phyloP scores from a whole-genome alignment of 2,113 vertebrate species.

The Laterallus jamaicensis region DNA sequence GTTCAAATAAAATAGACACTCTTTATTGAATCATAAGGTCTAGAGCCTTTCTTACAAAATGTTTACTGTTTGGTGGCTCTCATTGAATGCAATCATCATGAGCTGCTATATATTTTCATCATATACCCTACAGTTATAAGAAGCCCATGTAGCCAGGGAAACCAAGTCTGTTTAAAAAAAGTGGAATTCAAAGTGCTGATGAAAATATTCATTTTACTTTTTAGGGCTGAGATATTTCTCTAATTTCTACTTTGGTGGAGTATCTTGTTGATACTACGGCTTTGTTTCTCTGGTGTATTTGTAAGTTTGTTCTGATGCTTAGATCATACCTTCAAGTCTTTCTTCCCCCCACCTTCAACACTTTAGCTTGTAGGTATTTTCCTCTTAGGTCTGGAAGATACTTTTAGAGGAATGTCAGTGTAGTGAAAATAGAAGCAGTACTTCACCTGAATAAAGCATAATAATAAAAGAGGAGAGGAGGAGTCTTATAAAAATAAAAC shows the following conservation, averaged over 20 bases:
- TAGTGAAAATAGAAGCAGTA: background rate
- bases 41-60: background rate
- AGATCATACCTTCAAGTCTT: background rate
- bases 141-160: background rate
- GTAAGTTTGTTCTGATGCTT: background rate
- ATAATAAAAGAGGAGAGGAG: fast-evolving
- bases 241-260: background rate
- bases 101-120: background rate
- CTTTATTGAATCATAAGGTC: background rate
- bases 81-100: background rate
- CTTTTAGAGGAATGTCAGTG: background rate
- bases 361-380: background rate
- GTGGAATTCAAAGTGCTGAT: background rate
- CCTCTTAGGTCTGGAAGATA: background rate
- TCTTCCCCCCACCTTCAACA: background rate
- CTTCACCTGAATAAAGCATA: background rate
- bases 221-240: background rate
- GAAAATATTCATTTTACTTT: background rate
- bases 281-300: background rate
- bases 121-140: background rate
- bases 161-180: background rate
- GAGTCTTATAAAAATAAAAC: background rate
- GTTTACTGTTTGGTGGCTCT: background rate
- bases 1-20: background rate
- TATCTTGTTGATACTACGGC: fast-evolving